These are phyloP conservation scores for Cephus pulcher DNA, from an alignment of 2,888 invertebrate genomes.

Conservation along the genomic window DNA sequence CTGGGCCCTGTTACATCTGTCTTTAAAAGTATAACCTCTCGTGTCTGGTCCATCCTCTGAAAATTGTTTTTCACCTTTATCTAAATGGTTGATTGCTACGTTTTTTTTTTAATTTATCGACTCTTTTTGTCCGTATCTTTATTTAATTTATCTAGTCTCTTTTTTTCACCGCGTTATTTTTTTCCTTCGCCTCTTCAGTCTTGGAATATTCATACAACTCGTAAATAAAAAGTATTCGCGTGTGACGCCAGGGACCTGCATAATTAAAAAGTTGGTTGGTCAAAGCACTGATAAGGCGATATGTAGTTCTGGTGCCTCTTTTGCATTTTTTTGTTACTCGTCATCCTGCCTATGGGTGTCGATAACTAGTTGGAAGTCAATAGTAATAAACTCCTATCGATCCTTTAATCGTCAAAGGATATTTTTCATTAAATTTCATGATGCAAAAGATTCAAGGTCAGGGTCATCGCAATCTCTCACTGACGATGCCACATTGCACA, in stretches of 20 bases:
- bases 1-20: background rate
- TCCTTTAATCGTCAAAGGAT: too few relatives aligned
- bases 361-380: too few relatives aligned
- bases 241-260: background rate
- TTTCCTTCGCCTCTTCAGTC: background rate
- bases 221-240: background rate
- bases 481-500: too few relatives aligned
- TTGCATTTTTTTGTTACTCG: too few relatives aligned
- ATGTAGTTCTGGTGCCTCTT: background rate
- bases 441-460: too few relatives aligned
- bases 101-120: background rate
- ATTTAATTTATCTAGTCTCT: background rate
- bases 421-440: too few relatives aligned
- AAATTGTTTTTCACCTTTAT: background rate
- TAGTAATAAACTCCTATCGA: too few relatives aligned
- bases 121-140: background rate
- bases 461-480: too few relatives aligned
- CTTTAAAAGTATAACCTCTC: background rate
- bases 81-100: too few relatives aligned
- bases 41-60: background rate
- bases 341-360: background rate
- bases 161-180: background rate
- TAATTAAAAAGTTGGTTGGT: background rate
- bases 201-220: background rate
- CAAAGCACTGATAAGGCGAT: background rate